phyloP scores from a whole-genome alignment of 1,140 invertebrate genomes.

The Sminthurinus signatus region DNA sequence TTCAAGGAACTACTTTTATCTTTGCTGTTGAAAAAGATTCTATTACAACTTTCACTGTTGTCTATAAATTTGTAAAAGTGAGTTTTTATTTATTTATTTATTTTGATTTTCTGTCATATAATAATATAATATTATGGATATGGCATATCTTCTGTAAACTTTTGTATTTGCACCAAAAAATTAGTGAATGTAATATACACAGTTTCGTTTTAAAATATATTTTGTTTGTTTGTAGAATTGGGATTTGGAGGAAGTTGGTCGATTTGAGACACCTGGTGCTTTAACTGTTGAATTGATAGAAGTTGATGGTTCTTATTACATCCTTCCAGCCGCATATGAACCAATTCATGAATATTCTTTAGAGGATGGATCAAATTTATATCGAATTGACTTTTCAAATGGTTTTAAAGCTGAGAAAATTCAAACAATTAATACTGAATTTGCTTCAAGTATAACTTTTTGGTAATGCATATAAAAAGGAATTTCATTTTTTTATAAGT shows the following conservation, averaged over 20 bases:
- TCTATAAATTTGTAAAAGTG: conserved; percentile 9
- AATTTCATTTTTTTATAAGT: not conserved
- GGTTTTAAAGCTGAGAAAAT: conserved; percentile 1
- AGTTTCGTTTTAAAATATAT: not conserved
- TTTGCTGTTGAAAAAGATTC: not conserved
- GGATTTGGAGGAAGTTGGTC: conserved; percentile 6
- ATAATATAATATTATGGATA: not conserved
- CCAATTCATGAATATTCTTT: not conserved
- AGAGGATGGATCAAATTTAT: conserved; percentile 23
- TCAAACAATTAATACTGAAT: conserved; percentile 24
- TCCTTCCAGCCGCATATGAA: conserved; percentile 1
- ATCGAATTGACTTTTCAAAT: conserved; percentile 10
- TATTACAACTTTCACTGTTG: not conserved
- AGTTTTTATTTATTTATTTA: not conserved
- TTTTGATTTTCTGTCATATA: not conserved
- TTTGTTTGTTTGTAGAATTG: conserved; percentile 7
- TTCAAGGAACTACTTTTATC: not conserved
- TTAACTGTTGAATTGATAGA: conserved; percentile 4
- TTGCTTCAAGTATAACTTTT: conserved; percentile 12
- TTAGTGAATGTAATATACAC: not conserved
- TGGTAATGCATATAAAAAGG: conserved; percentile 18
- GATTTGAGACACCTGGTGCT: conserved; percentile 8
- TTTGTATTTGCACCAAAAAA: not conserved
- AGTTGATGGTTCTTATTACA: conserved; percentile 12
- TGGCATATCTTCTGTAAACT: not conserved